These are phyloP conservation scores for Chelon labrosus DNA, from an alignment of 2,797 vertebrate genomes.

Conservation along the genomic window DNA sequence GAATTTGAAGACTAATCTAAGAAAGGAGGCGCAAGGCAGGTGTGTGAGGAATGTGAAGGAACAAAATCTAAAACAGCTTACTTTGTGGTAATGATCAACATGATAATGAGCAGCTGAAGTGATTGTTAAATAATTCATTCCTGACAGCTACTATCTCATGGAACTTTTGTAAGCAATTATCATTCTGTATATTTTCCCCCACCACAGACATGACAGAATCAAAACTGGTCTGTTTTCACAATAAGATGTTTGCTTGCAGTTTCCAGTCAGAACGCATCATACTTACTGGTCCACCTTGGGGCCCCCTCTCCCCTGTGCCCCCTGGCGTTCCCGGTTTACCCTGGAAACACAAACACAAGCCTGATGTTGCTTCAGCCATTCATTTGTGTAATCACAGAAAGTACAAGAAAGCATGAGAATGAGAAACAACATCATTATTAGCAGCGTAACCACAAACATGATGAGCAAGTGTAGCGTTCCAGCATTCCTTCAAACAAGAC, in stretches of 20 bases:
- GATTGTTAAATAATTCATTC: background rate
- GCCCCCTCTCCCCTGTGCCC: constrained; percentile 88
- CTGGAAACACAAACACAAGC: constrained; percentile 77
- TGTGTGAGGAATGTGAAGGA: background rate
- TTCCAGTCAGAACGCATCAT: constrained; percentile 16
- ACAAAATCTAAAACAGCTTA: background rate
- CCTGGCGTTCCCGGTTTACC: constrained; percentile 89
- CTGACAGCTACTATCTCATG: background rate
- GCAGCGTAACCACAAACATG: constrained; percentile 10
- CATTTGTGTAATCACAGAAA: constrained; percentile 20
- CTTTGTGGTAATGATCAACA: background rate
- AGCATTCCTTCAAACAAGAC: constrained; percentile 8
- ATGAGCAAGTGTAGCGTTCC: constrained; percentile 29
- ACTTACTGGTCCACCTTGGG: constrained; percentile 93
- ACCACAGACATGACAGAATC: background rate
- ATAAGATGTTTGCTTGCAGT: background rate
- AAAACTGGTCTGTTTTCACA: background rate
- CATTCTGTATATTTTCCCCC: background rate
- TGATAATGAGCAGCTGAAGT: background rate
- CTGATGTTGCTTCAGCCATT: background rate
- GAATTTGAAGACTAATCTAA: constrained; percentile 29
- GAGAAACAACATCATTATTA: too few relatives aligned
- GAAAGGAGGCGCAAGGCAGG: constrained; percentile 5
- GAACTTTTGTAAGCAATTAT: background rate
- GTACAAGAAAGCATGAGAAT: constrained; percentile 14